phyloP scores from a whole-genome alignment of 2,888 invertebrate genomes.

The Chouioia cunea region DNA sequence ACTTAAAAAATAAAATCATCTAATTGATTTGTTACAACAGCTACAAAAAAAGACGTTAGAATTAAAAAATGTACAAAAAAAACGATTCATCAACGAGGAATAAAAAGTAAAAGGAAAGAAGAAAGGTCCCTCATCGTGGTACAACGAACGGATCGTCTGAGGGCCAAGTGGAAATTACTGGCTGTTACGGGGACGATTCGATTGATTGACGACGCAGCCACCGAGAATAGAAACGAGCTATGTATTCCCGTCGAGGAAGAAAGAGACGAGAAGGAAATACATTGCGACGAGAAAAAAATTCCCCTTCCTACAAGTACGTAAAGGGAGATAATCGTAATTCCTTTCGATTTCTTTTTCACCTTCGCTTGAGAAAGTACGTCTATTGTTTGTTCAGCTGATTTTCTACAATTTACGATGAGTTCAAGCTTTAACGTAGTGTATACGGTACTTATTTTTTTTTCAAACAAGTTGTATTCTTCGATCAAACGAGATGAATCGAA shows the following conservation, averaged over 20 bases:
- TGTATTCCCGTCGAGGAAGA: slow-evolving; percentile 22
- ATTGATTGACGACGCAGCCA: slow-evolving; percentile 45
- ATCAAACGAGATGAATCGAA: too few relatives aligned
- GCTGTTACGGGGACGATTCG: slow-evolving; percentile 44
- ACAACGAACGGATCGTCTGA: slow-evolving; percentile 24
- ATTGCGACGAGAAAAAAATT: not conserved
- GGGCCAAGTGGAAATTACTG: slow-evolving; percentile 45
- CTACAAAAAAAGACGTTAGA: slow-evolving; percentile 3
- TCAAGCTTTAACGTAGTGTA: too few relatives aligned
- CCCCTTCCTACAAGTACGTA: not conserved
- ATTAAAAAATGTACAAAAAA: not conserved
- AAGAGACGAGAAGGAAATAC: not conserved
- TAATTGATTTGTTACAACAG: too few relatives aligned
- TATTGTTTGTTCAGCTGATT: too few relatives aligned
- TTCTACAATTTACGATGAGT: too few relatives aligned
- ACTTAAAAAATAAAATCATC: slow-evolving; percentile 20
- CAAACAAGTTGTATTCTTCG: too few relatives aligned
- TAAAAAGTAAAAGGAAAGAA: not conserved
- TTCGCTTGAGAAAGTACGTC: too few relatives aligned
- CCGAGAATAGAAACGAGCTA: slow-evolving; percentile 38
- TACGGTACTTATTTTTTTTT: too few relatives aligned
- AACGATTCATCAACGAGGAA: not conserved
- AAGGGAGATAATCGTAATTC: slow-evolving; percentile 29
- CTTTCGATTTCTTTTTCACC: slow-evolving; percentile 5
- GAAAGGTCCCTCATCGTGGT: not conserved